phyloP scores from a whole-genome alignment of 2,113 vertebrate species.

The Pterocles orientalis region DNA sequence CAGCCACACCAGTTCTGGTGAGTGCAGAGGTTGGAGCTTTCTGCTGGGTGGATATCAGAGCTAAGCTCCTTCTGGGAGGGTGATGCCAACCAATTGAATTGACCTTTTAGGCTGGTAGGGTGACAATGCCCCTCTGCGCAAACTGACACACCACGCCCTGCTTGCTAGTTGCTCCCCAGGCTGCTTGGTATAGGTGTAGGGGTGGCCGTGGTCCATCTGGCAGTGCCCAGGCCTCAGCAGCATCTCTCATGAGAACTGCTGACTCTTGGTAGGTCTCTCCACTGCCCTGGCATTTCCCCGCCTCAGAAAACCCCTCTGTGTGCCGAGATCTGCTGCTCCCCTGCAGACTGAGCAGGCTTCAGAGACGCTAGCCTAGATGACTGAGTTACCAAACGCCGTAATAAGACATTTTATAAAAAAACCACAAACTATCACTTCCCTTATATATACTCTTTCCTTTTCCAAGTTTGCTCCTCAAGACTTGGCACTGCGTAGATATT shows the following conservation, averaged over 20 bases:
- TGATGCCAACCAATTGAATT: too few relatives aligned
- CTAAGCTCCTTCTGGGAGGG: too few relatives aligned
- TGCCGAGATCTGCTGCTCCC: fast-evolving
- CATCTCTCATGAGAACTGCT: background rate
- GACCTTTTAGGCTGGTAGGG: too few relatives aligned
- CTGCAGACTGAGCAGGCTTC: fast-evolving
- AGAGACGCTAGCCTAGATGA: background rate
- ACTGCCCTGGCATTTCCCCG: background rate
- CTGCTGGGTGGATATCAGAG: too few relatives aligned
- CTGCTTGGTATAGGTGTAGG: background rate
- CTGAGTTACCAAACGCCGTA: background rate
- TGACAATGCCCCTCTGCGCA: too few relatives aligned
- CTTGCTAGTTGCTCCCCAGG: too few relatives aligned
- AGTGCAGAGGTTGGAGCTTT: too few relatives aligned
- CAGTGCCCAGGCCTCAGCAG: background rate
- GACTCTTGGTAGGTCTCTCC: fast-evolving
- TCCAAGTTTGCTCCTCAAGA: background rate
- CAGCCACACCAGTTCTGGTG: too few relatives aligned
- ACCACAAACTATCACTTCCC: background rate
- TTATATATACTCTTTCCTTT: background rate
- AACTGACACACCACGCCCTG: background rate
- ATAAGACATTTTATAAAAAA: background rate
- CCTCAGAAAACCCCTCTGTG: background rate
- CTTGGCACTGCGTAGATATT: background rate
- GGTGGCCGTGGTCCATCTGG: fast-evolving